Base-by-base conservation (phyloP, 2,888 invertebrate species). In the Leucophenga maculata region DNA sequence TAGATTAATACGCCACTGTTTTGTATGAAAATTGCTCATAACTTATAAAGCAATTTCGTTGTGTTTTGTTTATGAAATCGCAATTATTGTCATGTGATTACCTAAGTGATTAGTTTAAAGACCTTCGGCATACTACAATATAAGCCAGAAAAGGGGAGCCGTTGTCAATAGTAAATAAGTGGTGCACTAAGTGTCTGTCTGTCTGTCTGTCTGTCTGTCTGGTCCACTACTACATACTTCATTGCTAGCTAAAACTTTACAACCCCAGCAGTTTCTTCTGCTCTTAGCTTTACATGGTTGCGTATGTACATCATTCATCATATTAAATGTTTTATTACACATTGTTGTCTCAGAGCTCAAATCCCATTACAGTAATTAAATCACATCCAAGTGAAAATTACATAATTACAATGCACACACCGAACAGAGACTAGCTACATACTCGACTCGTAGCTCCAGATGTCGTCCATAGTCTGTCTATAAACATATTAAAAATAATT, bases 401-500 rank as follows among this genome's bases (percentile, higher is more conserved):
- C 77, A 83, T 86, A 86, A 87, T 86, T 86, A 87, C 74, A 78
- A 69, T 65, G 72, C 69, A 72, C 69, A 74, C 67, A 72, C 69
- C 65, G 67, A 65, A 68, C 59, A 31, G 13, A 55, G 9, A 50
- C 46, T 52, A 13, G 22, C 26, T 22, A 39, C 20, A 18, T 16
- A 26, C 18, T 20, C 44, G 62, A n/a, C n/a, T n/a, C 59, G 55
- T 74, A 75, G 78, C 74, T 78, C 78, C 76, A 74, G 39, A 39
- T 39, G 9, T 39, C 39, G 39, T 39, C 4, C 22, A 18, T 57
- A 22, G 31, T 78, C 79, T 83, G n/a, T n/a, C 80, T 79, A 87
- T 86, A 85, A 86, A 87, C 82, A 80, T 87, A 86, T 87, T 87
- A 87, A 86, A 86, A 85, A 84, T 87, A 86, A 86, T 86, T 87